Conservation (phyloP, 2,888 invertebrate genomes). For the Sussaba pulchella region DNA sequence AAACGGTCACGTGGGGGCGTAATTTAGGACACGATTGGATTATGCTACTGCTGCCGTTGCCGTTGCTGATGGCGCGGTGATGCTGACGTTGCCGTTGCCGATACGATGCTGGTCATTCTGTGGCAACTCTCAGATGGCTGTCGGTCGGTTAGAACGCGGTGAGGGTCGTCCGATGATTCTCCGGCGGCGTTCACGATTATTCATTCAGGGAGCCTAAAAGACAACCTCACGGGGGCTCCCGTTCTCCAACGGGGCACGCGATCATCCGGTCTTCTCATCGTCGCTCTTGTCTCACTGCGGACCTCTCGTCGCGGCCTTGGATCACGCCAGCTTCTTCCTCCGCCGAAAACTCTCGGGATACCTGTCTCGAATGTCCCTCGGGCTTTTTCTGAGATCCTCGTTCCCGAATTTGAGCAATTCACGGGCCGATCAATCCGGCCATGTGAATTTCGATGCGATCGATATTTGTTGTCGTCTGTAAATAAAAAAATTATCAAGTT, state of each 20-base stretch:
- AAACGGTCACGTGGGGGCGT: slow-evolving; percentile 79
- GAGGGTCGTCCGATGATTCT: slow-evolving; percentile 60
- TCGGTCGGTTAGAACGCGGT: neutral
- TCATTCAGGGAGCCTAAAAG: slow-evolving; percentile 79
- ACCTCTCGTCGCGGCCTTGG: slow-evolving; percentile 76
- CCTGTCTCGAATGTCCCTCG: slow-evolving; percentile 37
- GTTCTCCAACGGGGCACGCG: slow-evolving; percentile 79
- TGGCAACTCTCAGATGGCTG: neutral
- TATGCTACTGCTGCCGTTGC: slow-evolving; percentile 33
- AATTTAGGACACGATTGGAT: slow-evolving; percentile 71
- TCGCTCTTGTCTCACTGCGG: slow-evolving; percentile 53
- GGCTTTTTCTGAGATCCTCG: slow-evolving; percentile 36
- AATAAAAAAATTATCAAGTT: too few species aligned
- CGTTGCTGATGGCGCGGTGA: slow-evolving; percentile 26
- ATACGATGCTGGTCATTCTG: slow-evolving; percentile 2
- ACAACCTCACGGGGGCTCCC: slow-evolving; percentile 76
- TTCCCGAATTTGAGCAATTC: neutral
- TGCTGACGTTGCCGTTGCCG: slow-evolving; percentile 31
- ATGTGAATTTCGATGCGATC: neutral
- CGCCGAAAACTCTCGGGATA: slow-evolving; percentile 39
- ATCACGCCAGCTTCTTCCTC: slow-evolving; percentile 78
- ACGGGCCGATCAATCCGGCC: neutral
- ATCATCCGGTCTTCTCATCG: slow-evolving; percentile 70
- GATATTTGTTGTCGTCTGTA: neutral
- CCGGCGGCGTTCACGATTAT: slow-evolving; percentile 77